Base-by-base conservation (phyloP, 2,888 invertebrate genomes). In the Mellilla xanthometata region DNA sequence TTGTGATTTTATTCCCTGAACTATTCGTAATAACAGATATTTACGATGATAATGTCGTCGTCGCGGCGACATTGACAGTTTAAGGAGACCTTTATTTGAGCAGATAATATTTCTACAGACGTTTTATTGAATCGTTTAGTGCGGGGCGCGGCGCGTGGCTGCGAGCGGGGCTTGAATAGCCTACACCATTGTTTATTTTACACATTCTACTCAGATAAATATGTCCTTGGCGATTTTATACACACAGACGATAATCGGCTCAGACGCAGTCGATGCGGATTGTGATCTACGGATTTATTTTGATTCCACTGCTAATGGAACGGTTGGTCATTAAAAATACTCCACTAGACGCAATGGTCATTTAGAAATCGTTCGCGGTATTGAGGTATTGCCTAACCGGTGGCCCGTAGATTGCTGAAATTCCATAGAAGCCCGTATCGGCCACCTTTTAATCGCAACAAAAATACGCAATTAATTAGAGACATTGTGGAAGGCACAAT, bases 181-280 rank as follows among this genome's bases (percentile, higher is more conserved):
- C 73, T 74, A 72, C 69, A 78, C 76, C 74, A 80, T 68, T 88
- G 85, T 88, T 88, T 87, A 85, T 82, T 76, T 68, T 77, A 72
- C 81, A 73, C 84, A 87, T 87, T 77, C 85, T 85, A 63, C 70
- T 72, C 79, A 81, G 84, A 87, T 87, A 86, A 82, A 85, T 80
- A 78, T 85, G 86, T 86, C 88, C 89, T 86, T 87, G 87, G 79
- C 66, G 64, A 75, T 81, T 83, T 79, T 81, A 76, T 79, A 73
- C 72, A 56, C 57, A 58, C 66, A 73, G 71, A 75, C 72, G 73
- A 68, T 62, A 66, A 68, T 65, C 70, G 64, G 60, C 56, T 57
- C 57, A 52, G 59, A 58, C 65, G 58, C 52, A 12, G 56, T 50
- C 59, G 60, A 56, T 59, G 54, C 52, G 53, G 55, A 59, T 56